A percentile compares a stretch with the other conserved stretches of the same genome.
Evolutionary conservation across 2,113 vertebrate species (phyloP).

Genomic region (Galemys pyrenaicus): DNA sequence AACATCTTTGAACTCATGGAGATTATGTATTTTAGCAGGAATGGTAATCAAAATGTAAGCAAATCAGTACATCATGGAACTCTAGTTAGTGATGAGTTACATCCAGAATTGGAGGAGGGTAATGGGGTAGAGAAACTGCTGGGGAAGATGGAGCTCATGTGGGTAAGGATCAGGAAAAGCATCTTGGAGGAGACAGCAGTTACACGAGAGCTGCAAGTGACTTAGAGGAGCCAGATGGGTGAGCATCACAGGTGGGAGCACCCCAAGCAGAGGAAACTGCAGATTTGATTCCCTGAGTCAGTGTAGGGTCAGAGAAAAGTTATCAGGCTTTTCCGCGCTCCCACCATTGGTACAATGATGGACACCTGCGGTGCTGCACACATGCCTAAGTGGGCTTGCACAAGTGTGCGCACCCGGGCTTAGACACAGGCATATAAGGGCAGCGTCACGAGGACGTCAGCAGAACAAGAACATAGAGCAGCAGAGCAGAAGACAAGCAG

Average conservation of each 20-base stretch:
- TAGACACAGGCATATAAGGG: no score
- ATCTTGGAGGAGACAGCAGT: neutral
- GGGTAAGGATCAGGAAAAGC: neutral
- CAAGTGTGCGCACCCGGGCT: no score
- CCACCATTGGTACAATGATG: no score
- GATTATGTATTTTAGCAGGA: neutral
- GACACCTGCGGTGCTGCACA: no score
- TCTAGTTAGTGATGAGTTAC: neutral
- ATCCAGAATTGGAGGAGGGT: neutral
- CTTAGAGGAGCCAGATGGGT: neutral
- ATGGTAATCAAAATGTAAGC: neutral
- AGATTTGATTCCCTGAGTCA: neutral
- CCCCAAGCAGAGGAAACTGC: neutral
- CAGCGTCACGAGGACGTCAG: no score
- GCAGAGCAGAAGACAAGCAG: no score
- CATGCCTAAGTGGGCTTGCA: no score
- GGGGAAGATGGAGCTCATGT: neutral
- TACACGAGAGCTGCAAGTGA: neutral
- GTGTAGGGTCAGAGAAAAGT: no score
- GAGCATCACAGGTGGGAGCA: neutral
- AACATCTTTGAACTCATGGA: neutral
- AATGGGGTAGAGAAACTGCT: neutral
- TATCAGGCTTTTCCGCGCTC: no score
- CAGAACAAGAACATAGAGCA: no score
- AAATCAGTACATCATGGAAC: neutral